Percentiles rank a stretch among this genome's conserved stretches.
Conservation (phyloP, 2,113 vertebrate genomes). For the Bos indicus region DNA sequence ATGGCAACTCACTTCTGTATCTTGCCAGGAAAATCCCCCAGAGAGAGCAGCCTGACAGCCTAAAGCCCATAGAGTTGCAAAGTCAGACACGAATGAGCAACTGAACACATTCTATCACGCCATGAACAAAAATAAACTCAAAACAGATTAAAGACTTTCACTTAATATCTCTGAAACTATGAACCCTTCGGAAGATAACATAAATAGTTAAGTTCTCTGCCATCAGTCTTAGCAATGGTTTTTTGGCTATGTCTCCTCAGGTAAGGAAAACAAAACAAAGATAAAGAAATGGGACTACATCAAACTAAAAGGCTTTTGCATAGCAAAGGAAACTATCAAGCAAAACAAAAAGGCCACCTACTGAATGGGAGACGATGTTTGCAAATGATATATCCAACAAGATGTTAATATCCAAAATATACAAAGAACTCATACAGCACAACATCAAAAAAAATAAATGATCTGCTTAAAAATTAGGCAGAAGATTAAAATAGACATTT, state of each 20-base stretch:
- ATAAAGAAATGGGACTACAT: neutral
- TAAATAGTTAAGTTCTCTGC: neutral
- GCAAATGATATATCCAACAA: neutral
- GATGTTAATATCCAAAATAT: neutral
- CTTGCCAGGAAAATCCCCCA: neutral
- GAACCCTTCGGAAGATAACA: rapidly evolving
- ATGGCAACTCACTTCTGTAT: neutral
- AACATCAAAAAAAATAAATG: neutral
- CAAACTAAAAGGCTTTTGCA: neutral
- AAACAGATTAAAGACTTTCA: neutral
- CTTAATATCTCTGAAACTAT: neutral
- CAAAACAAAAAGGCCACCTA: neutral
- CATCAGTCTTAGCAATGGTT: neutral
- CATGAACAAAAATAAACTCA: neutral
- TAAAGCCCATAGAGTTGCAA: neutral
- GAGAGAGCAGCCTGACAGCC: neutral
- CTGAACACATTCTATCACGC: neutral
- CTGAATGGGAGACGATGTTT: neutral
- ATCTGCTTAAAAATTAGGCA: neutral
- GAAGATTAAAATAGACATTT: neutral
- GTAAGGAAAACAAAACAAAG: neutral
- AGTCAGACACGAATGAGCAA: neutral
- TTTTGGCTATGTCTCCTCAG: neutral
- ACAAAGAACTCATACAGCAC: neutral
- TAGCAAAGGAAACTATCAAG: neutral